Evolutionary conservation across 2,113 vertebrate species (phyloP).

Genomic region (Lanius ludovicianus): DNA sequence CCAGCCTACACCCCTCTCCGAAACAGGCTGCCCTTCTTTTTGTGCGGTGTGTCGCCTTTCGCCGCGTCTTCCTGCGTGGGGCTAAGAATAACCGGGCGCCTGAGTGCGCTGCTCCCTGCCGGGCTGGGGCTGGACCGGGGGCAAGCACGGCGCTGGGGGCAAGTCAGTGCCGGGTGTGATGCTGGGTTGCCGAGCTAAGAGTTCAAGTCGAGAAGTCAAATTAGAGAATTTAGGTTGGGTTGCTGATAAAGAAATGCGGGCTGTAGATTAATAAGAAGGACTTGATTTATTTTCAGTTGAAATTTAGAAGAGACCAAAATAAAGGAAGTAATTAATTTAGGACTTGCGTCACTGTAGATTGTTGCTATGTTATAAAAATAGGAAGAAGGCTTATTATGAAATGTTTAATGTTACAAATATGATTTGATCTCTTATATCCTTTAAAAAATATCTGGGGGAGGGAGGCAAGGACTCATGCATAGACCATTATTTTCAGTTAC

Average conservation of each 20-base stretch:
- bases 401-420: not conserved
- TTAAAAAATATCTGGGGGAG: not conserved
- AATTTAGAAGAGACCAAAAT: not conserved
- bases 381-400: not conserved
- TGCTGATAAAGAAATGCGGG: not conserved
- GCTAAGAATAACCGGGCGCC: conserved; percentile 52
- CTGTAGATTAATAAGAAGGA: not conserved
- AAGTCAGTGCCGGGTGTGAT: not conserved
- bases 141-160: not conserved
- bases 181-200: not conserved
- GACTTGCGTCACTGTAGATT: conserved; percentile 16
- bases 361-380: conserved; percentile 2
- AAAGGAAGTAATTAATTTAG: conserved; percentile 42
- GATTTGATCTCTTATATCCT: not conserved
- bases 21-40: not conserved
- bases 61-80: not conserved
- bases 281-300: conserved; percentile 39
- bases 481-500: not conserved
- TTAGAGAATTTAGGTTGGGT: not conserved
- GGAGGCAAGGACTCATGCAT: not conserved
- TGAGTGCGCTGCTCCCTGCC: not conserved
- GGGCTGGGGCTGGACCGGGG: not conserved
- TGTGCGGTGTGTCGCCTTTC: not conserved
- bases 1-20: not conserved
- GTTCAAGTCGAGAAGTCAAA: not conserved